Evolutionary conservation across 1,140 invertebrate genomes (phyloP).

Genomic region (Zaprionus africanus): DNA sequence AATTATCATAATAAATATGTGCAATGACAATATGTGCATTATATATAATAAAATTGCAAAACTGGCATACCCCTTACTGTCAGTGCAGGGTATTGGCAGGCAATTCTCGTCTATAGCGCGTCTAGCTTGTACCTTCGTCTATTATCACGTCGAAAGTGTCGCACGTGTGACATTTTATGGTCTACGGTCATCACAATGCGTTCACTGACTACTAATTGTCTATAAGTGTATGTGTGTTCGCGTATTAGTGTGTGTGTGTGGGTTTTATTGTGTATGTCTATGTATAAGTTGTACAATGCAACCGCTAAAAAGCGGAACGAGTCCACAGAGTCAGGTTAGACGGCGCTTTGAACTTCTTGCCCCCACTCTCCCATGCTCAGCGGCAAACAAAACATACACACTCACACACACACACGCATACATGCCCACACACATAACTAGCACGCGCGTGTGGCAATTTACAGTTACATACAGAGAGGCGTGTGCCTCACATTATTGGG

Average conservation of each 20-base stretch:
- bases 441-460: constrained; percentile 65
- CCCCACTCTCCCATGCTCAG: constrained; percentile 9
- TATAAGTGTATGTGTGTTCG: neutral
- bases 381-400: neutral
- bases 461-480: constrained; percentile 53
- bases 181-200: constrained; percentile 27
- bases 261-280: no score
- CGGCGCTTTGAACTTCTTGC: constrained; percentile 15
- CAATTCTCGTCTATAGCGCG: constrained; percentile 6
- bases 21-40: neutral
- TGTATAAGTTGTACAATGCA: constrained; percentile 4
- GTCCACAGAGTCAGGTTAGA: constrained; percentile 14
- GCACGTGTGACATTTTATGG: constrained; percentile 63
- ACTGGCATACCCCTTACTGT: neutral
- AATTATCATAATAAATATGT: no score
- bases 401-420: constrained; percentile 17
- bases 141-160: constrained; percentile 45
- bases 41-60: no score
- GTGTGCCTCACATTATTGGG: constrained; percentile 73
- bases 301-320: constrained; percentile 7
- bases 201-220: neutral
- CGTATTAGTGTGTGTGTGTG: neutral
- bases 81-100: constrained; percentile 6
- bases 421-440: constrained; percentile 35
- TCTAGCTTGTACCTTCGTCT: constrained; percentile 7